Evolutionary conservation across 1,140 invertebrate genomes (phyloP).

Genomic region (Liolophura sinensis): DNA sequence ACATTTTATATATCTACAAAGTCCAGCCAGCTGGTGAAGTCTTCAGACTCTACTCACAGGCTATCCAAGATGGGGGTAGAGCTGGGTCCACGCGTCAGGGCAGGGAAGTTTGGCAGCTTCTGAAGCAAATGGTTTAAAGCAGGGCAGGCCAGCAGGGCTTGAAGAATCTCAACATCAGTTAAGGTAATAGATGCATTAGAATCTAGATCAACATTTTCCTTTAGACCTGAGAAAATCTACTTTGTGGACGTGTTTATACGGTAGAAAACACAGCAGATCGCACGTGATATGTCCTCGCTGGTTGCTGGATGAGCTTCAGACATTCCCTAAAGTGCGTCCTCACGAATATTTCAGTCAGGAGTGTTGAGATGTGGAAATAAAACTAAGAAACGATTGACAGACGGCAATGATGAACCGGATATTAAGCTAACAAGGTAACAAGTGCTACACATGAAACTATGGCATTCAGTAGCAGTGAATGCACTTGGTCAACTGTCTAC

Average conservation of each 20-base stretch:
- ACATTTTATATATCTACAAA: neutral
- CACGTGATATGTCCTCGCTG: neutral
- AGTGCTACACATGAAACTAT: too few relatives aligned
- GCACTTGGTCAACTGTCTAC: too few relatives aligned
- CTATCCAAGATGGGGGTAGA: constrained; percentile 88
- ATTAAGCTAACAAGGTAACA: too few relatives aligned
- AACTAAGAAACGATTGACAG: too few relatives aligned
- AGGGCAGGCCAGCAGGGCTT: constrained; percentile 85
- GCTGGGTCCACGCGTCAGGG: constrained; percentile 28
- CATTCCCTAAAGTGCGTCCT: neutral
- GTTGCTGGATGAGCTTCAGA: neutral
- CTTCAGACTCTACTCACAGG: constrained; percentile 77
- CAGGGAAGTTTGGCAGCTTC: constrained; percentile 55
- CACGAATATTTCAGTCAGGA: neutral
- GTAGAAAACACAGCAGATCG: neutral
- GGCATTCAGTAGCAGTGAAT: too few relatives aligned
- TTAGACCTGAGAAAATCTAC: neutral
- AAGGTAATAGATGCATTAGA: constrained; percentile 10
- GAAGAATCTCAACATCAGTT: constrained; percentile 45
- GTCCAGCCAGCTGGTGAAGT: neutral
- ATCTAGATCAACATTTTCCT: neutral
- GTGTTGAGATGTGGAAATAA: too few relatives aligned
- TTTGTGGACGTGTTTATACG: too few relatives aligned
- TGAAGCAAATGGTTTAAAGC: constrained; percentile 90
- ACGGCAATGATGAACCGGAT: too few relatives aligned